A percentile compares a stretch with the other conserved stretches of the same genome.
phyloP scores from a whole-genome alignment of 2,888 invertebrate species.

The Leucophora obtusa region DNA sequence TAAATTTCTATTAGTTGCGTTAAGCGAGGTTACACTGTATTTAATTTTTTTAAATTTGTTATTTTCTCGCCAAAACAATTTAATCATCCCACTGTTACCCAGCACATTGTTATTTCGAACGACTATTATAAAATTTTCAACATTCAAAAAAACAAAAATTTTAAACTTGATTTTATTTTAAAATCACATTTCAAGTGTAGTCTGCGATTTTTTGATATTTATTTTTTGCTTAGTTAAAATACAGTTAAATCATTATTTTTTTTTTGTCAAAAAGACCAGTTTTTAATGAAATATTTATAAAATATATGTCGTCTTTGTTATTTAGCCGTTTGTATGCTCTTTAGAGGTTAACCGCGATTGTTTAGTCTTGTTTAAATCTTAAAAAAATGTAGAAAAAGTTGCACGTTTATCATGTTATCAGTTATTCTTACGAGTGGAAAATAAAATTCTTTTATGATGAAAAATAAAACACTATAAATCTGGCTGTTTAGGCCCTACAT shows the following conservation, averaged over 20 bases:
- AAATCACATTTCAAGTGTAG: neutral
- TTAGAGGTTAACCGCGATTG: slow-evolving; percentile 19
- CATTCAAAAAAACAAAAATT: neutral
- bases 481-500: neutral
- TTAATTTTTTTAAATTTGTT: neutral
- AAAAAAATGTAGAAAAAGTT: slow-evolving; percentile 1
- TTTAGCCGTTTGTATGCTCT: slow-evolving; percentile 27
- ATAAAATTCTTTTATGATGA: neutral
- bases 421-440: neutral
- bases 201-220: neutral
- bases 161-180: neutral
- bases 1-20: too few species aligned
- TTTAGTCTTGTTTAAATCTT: slow-evolving; percentile 44
- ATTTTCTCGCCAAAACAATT: neutral
- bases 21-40: too few species aligned
- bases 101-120: neutral
- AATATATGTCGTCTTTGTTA: slow-evolving; percentile 19
- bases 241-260: neutral
- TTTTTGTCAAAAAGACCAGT: slow-evolving; percentile 23
- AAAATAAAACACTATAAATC: neutral
- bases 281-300: slow-evolving; percentile 11
- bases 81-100: neutral
- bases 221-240: neutral
- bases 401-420: slow-evolving; percentile 46
- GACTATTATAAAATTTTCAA: neutral